A percentile compares a stretch with the other conserved stretches of the same genome.
Conservation (phyloP, 2,113 vertebrate species). For the Ancistrus triradiatus region DNA sequence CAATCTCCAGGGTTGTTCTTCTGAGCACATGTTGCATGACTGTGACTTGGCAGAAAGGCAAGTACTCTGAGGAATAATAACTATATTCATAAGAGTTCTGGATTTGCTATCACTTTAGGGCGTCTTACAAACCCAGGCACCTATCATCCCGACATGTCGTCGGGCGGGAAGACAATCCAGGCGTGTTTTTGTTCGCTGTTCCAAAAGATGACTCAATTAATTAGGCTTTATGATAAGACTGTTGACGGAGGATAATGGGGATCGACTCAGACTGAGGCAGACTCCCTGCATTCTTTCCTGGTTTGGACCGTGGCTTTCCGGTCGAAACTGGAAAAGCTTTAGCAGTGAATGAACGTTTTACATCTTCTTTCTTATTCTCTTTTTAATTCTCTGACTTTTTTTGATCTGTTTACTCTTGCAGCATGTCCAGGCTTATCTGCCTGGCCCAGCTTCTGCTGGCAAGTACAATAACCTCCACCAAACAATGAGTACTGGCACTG, state of each 20-base stretch:
- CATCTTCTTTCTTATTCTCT: constrained; percentile 6
- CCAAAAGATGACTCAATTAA: constrained; percentile 31
- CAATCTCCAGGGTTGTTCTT: too few relatives aligned
- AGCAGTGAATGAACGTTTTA: too few relatives aligned
- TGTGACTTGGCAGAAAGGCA: constrained; percentile 13
- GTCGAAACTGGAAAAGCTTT: too few relatives aligned
- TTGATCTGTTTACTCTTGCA: neutral
- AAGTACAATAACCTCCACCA: constrained; percentile 38
- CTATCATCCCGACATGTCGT: constrained; percentile 7
- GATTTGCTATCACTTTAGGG: constrained; percentile 6
- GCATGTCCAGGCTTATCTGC: constrained; percentile 31
- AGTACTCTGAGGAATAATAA: neutral
- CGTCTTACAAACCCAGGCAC: neutral
- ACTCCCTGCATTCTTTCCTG: too few relatives aligned
- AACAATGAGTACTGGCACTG: constrained; percentile 31
- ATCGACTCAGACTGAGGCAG: constrained; percentile 7
- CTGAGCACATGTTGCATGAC: neutral
- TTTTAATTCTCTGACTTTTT: neutral
- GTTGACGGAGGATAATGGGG: neutral
- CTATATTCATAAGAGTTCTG: neutral
- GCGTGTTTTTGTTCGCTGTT: constrained; percentile 5
- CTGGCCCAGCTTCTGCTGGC: constrained; percentile 27
- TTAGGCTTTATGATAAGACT: neutral
- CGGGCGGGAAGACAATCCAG: constrained; percentile 12
- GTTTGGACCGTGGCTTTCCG: too few relatives aligned